Conservation (phyloP, 1,140 invertebrate genomes). For the Musca vetustissima region DNA sequence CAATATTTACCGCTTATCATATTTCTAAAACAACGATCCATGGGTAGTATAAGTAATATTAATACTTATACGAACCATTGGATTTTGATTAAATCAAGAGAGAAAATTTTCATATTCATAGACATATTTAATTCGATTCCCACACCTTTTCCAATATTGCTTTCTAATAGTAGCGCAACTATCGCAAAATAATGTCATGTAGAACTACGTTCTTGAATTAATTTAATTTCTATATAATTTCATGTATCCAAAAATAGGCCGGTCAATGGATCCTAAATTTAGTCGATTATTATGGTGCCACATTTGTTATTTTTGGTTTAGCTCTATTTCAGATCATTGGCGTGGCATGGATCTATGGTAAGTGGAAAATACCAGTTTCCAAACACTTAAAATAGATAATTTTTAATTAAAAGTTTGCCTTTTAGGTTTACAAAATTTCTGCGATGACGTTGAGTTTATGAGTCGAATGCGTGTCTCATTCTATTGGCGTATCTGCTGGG, state of each 20-base stretch:
- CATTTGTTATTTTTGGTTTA: constrained; percentile 76
- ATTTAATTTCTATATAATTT: not conserved
- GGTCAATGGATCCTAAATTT: constrained; percentile 84
- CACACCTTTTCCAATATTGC: too few relatives aligned
- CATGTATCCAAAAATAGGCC: constrained; percentile 62
- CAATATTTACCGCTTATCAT: too few relatives aligned
- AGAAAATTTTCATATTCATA: too few relatives aligned
- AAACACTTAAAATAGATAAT: not conserved
- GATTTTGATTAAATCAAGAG: too few relatives aligned
- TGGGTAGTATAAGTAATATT: too few relatives aligned
- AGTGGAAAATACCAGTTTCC: constrained; percentile 35
- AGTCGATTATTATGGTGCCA: constrained; percentile 82
- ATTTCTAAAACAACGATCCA: too few relatives aligned
- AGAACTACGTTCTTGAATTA: not conserved
- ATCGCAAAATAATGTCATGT: not conserved
- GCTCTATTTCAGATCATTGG: constrained; percentile 72
- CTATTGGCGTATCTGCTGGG: constrained; percentile 83
- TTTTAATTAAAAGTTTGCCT: not conserved
- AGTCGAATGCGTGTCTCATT: constrained; percentile 66
- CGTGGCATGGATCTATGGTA: constrained; percentile 79
- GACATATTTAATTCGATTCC: too few relatives aligned
- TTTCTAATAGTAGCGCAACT: not conserved
- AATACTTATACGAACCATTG: too few relatives aligned
- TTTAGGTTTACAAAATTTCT: constrained; percentile 68
- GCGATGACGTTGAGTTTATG: constrained; percentile 79